Evolutionary conservation across 2,113 vertebrate species (phyloP).

Genomic region (Poeciliopsis retropinna): DNA sequence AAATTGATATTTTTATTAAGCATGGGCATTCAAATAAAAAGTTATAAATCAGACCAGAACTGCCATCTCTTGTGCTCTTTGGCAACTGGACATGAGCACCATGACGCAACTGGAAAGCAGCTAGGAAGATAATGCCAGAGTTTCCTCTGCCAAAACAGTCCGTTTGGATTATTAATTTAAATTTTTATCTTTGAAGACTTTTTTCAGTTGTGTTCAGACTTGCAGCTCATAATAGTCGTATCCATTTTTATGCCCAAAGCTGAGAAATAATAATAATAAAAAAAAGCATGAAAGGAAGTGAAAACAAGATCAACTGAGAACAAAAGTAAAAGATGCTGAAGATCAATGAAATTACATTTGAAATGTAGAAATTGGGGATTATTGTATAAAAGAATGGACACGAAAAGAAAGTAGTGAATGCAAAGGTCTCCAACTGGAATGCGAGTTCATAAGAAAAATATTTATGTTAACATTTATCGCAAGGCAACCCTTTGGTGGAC

Average conservation of each 20-base stretch:
- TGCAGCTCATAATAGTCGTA: background rate
- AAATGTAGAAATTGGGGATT: too few species aligned
- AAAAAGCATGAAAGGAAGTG: background rate
- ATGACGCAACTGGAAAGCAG: background rate
- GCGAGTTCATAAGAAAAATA: too few species aligned
- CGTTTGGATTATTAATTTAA: background rate
- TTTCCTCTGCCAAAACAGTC: background rate
- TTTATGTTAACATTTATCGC: too few species aligned
- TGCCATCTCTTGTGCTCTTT: background rate
- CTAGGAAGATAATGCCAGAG: background rate
- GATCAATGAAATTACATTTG: too few species aligned
- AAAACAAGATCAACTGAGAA: too few species aligned
- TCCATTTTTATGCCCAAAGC: background rate
- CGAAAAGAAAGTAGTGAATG: too few species aligned
- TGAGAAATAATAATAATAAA: background rate
- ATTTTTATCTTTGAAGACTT: background rate
- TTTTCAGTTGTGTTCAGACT: background rate
- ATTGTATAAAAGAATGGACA: too few species aligned
- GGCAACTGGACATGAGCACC: conserved; percentile 1
- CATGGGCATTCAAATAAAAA: background rate
- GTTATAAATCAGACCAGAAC: background rate
- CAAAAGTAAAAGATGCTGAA: too few species aligned
- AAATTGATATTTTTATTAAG: conserved; percentile 1
- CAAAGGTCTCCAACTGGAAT: too few species aligned
- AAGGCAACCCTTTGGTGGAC: too few species aligned